A percentile compares a stretch with the other conserved stretches of the same genome.
These are phyloP conservation scores for Eumaeus atala DNA, from an alignment of 1,140 invertebrate species.

Conservation along the genomic window DNA sequence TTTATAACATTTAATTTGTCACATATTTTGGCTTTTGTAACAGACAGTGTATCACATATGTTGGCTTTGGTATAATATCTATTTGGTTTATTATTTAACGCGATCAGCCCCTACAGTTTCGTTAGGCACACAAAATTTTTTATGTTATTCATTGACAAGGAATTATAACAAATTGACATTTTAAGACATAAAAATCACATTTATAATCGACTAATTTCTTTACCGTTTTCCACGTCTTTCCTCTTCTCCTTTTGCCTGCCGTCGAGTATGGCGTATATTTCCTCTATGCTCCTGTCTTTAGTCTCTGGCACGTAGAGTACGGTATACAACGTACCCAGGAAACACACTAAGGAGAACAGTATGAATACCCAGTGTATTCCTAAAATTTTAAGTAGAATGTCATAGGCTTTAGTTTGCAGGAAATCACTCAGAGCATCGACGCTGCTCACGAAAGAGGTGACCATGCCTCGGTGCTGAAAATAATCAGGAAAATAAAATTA, in stretches of 20 bases:
- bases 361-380: slow-evolving; percentile 69
- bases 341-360: slow-evolving; percentile 57
- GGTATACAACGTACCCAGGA: slow-evolving; percentile 57
- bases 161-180: slow-evolving; percentile 2
- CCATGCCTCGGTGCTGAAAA: slow-evolving; percentile 59
- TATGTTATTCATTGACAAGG: neutral
- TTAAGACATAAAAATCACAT: slow-evolving; percentile 13
- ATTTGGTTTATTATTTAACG: no score
- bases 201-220: slow-evolving; percentile 52
- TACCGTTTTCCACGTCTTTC: slow-evolving; percentile 49
- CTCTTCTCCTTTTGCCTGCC: slow-evolving; percentile 56
- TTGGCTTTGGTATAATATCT: no score
- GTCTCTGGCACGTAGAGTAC: slow-evolving; percentile 64
- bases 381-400: slow-evolving; percentile 55
- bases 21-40: no score
- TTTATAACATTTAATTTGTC: no score
- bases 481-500: slow-evolving; percentile 2
- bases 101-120: neutral
- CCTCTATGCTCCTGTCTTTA: slow-evolving; percentile 55
- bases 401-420: slow-evolving; percentile 62
- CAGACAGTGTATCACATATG: no score
- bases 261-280: slow-evolving; percentile 58
- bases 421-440: slow-evolving; percentile 61
- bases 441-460: slow-evolving; percentile 57
- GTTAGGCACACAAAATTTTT: neutral